Conservation (phyloP, 2,888 invertebrate species). For the Phania funesta region DNA sequence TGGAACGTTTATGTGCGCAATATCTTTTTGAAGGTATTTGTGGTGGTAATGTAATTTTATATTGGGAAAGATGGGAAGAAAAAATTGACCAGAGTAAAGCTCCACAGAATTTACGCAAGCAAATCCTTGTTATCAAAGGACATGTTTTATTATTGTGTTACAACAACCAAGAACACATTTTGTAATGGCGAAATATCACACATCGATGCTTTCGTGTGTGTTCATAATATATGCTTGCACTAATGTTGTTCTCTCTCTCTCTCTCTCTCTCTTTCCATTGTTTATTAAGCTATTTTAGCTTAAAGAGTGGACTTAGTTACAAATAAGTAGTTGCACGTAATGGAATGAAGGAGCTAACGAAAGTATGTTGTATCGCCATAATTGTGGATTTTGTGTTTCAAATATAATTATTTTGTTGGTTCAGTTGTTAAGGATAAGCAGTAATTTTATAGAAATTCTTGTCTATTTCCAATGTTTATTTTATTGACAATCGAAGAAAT, state of each 20-base stretch:
- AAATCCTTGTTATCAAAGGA: constrained; percentile 66
- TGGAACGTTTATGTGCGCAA: constrained; percentile 32
- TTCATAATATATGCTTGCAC: constrained; percentile 1
- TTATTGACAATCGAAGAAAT: too few species aligned
- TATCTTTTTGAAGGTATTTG: constrained; percentile 30
- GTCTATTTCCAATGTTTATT: too few species aligned
- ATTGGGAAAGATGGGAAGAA: constrained; percentile 41
- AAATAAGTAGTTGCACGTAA: constrained; percentile 7
- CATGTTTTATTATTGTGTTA: constrained; percentile 47
- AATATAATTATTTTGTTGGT: constrained; percentile 5
- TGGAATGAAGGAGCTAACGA: neutral
- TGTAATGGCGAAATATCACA: neutral
- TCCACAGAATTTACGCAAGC: constrained; percentile 65
- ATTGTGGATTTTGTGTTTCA: neutral
- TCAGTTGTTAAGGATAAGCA: too few species aligned
- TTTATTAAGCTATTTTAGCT: constrained; percentile 52
- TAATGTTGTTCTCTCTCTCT: constrained; percentile 16
- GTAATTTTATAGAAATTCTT: too few species aligned
- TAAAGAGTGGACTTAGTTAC: constrained; percentile 30
- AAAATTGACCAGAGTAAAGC: constrained; percentile 59
- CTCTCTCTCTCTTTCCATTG: constrained; percentile 23
- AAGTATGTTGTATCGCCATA: neutral
- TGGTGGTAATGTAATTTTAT: neutral
- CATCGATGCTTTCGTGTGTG: constrained; percentile 5
- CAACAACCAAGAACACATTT: constrained; percentile 10